Percentiles rank a stretch among this genome's conserved stretches.
Evolutionary conservation across 2,888 invertebrate species (phyloP).

Genomic region (Papilio protenor): DNA sequence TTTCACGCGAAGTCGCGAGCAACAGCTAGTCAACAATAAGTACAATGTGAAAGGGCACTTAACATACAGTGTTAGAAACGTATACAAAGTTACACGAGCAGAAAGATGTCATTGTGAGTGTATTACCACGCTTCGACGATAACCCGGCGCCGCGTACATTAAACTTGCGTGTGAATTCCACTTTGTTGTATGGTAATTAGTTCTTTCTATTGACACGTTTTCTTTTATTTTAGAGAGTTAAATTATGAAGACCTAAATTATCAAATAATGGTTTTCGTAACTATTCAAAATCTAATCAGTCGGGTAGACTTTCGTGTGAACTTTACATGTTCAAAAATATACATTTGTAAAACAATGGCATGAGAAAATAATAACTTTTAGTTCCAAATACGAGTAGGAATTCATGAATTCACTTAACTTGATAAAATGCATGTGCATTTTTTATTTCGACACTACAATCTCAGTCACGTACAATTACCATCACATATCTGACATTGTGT

Average conservation of each 20-base stretch:
- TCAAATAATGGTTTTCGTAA: not conserved
- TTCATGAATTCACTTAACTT: conserved; percentile 12
- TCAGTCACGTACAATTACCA: conserved; percentile 30
- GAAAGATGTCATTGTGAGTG: conserved; percentile 35
- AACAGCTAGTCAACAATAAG: not conserved
- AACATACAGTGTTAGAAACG: conserved; percentile 17
- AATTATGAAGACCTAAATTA: not conserved
- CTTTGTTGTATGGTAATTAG: conserved; percentile 5
- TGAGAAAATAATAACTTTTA: too few species aligned
- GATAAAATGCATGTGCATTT: conserved; percentile 38
- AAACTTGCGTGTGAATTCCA: conserved; percentile 20
- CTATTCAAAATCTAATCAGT: not conserved
- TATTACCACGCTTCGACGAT: conserved; percentile 24
- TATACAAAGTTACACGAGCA: conserved; percentile 39
- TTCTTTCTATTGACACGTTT: not conserved
- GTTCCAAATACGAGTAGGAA: not conserved
- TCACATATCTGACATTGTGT: conserved; percentile 8
- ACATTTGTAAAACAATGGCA: too few species aligned
- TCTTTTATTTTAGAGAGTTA: not conserved
- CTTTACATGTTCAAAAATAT: too few species aligned
- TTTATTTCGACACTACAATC: conserved; percentile 32
- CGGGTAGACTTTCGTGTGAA: too few species aligned
- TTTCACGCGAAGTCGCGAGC: too few species aligned
- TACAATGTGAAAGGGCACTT: conserved; percentile 9
- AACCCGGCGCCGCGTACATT: not conserved